Conservation (phyloP, 2,888 invertebrate genomes). For the Ommatoiulus sabulosus region DNA sequence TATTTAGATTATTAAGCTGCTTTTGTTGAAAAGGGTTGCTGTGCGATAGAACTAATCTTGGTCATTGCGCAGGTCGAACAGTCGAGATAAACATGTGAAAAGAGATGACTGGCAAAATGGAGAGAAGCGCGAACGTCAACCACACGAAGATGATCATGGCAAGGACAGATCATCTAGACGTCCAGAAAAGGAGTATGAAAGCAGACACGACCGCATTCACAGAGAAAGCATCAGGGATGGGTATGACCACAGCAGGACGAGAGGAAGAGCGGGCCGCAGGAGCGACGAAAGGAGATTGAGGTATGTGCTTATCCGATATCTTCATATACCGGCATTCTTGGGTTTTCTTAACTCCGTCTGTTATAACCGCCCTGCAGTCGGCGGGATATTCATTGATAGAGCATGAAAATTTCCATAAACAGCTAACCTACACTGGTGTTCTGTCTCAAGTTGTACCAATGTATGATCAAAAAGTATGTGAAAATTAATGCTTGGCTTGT, state of each 20-base stretch:
- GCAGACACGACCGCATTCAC: slow-evolving; percentile 54
- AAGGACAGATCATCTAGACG: slow-evolving; percentile 63
- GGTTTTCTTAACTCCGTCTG: too few species aligned
- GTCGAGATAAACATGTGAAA: slow-evolving; percentile 55
- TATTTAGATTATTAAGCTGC: neutral
- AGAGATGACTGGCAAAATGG: slow-evolving; percentile 57
- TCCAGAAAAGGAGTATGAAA: slow-evolving; percentile 62
- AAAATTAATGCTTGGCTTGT: too few species aligned
- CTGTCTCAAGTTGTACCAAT: too few species aligned
- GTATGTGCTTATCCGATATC: neutral
- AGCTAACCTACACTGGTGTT: too few species aligned
- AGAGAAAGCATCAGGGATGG: slow-evolving; percentile 57
- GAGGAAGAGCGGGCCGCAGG: neutral
- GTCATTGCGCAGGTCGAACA: slow-evolving; percentile 56
- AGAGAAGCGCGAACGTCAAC: slow-evolving; percentile 33
- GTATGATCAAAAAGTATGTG: too few species aligned
- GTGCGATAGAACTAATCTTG: neutral
- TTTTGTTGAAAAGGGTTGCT: neutral
- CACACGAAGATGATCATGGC: slow-evolving; percentile 66
- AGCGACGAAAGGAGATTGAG: neutral
- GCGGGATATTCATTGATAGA: too few species aligned
- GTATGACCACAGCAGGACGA: slow-evolving; percentile 46
- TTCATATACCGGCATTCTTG: too few species aligned
- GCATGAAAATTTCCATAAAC: too few species aligned
- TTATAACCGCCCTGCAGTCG: too few species aligned